Conservation (phyloP, 1,140 invertebrate species). For the Chrysopa pallens region DNA sequence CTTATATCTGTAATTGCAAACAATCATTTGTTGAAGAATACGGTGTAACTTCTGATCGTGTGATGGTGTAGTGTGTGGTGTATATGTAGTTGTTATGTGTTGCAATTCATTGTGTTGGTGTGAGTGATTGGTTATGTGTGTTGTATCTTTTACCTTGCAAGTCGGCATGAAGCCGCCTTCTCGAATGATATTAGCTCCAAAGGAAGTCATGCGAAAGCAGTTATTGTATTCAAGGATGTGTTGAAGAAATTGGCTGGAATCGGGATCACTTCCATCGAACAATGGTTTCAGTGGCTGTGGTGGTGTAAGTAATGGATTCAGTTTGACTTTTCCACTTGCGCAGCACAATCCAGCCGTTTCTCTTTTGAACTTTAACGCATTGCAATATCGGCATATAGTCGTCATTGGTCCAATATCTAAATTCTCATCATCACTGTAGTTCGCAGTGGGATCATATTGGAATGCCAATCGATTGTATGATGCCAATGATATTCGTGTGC, state of each 20-base stretch:
- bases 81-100: too few relatives aligned
- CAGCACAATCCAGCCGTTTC: conserved; percentile 8
- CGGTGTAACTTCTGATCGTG: too few relatives aligned
- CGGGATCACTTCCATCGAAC: neutral
- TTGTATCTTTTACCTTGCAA: conserved; percentile 6
- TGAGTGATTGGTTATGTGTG: too few relatives aligned
- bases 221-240: conserved; percentile 5
- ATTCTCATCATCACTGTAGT: too few relatives aligned
- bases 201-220: conserved; percentile 9
- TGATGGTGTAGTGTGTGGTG: too few relatives aligned
- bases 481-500: too few relatives aligned
- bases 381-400: conserved; percentile 10
- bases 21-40: too few relatives aligned
- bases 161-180: conserved; percentile 15
- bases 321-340: conserved; percentile 9
- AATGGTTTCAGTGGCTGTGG: conserved; percentile 4
- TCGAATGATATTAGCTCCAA: conserved; percentile 14
- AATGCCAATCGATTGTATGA: too few relatives aligned
- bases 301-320: conserved; percentile 6
- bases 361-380: conserved; percentile 17
- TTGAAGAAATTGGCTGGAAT: conserved; percentile 4
- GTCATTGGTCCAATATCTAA: neutral
- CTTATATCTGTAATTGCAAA: neutral
- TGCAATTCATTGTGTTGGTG: too few relatives aligned
- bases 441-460: too few relatives aligned